Evolutionary conservation across 2,797 vertebrate species (phyloP).

Genomic region (Salmo trutta): DNA sequence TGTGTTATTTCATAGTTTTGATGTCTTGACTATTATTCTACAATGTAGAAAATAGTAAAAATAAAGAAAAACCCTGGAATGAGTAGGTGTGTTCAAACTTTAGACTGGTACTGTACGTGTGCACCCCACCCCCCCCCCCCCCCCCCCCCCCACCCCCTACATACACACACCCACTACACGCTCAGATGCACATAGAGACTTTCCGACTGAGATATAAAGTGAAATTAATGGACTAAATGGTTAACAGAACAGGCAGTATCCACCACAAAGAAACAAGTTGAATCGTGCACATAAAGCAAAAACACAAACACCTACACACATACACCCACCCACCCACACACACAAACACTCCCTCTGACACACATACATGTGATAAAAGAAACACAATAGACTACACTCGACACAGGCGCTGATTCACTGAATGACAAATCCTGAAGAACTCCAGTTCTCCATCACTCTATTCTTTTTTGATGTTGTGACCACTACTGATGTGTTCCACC

Average conservation of each 20-base stretch:
- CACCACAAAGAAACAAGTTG: slow-evolving; percentile 2
- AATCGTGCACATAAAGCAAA: neutral
- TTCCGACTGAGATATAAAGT: slow-evolving; percentile 1
- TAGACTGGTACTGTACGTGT: no score
- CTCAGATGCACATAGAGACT: slow-evolving; percentile 7
- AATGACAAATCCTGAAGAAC: neutral
- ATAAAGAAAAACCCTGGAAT: no score
- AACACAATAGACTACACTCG: neutral
- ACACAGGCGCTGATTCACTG: neutral
- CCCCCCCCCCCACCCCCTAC: no score
- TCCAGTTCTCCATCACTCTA: neutral
- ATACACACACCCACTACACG: slow-evolving; percentile 6
- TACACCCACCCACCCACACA: slow-evolving; percentile 4
- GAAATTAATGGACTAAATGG: neutral
- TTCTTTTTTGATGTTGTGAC: no score
- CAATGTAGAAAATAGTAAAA: no score
- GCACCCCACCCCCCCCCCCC: no score
- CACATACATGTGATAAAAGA: neutral
- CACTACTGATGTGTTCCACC: neutral
- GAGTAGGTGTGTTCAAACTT: no score
- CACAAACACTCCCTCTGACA: neutral
- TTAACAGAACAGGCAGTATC: neutral
- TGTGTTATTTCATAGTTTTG: no score
- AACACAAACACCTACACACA: slow-evolving; percentile 10
- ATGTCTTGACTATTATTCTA: no score